Percentiles rank a stretch among this genome's conserved stretches.
phyloP scores from a whole-genome alignment of 1,140 invertebrate species.

The Polypedilum vanderplanki region DNA sequence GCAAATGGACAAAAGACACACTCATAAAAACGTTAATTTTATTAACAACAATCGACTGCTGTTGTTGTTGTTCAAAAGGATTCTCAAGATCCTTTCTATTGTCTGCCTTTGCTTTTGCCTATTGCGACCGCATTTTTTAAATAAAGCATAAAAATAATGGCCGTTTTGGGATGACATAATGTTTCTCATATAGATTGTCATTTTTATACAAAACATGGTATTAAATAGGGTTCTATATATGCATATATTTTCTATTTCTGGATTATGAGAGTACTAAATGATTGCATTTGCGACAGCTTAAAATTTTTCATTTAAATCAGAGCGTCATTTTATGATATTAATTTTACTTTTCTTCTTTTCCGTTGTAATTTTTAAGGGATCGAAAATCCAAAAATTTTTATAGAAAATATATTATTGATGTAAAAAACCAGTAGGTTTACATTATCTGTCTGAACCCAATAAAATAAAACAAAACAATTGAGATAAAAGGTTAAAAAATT shows the following conservation, averaged over 20 bases:
- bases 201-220: not conserved
- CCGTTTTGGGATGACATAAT: not conserved
- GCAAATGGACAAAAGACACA: not conserved
- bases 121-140: not conserved
- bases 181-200: not conserved
- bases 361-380: no score
- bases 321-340: no score
- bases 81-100: not conserved
- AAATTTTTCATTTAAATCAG: no score
- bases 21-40: constrained; percentile 4
- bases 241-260: not conserved
- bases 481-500: no score
- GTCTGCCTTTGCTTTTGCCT: not conserved
- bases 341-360: no score
- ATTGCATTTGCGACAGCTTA: not conserved
- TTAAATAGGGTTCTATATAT: not conserved
- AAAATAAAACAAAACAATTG: no score
- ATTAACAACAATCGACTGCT: not conserved
- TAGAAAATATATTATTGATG: no score
- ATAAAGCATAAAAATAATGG: constrained; percentile 10
- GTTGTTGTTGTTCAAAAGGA: not conserved
- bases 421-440: no score
- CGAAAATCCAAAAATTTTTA: no score
- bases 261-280: not conserved
- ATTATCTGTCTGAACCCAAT: no score